Base-by-base conservation (phyloP, 2,113 vertebrate genomes). In the Hypomesus transpacificus region DNA sequence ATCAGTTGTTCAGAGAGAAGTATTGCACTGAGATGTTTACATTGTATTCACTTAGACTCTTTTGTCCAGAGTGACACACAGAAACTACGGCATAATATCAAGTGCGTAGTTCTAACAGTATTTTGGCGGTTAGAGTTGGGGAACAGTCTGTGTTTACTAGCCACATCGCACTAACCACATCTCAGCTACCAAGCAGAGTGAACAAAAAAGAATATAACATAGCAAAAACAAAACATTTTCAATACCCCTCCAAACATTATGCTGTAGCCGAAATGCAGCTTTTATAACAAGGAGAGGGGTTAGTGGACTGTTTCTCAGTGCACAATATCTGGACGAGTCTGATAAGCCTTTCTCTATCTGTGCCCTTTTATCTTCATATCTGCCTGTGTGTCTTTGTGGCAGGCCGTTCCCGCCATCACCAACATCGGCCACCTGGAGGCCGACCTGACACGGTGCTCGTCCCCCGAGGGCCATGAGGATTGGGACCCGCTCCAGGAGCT, bases 401-500 rank as follows among this genome's bases (percentile, higher is more conserved):
- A 91, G 91, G 87, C 73, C 22, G 14, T 59, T 50, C 85, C 81
- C 0, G 70, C 67, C 52, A 88, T 85, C 53, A 86, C 88, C 77
- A 75, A 89, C 73, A 90, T 97, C 14, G 88, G 90, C 2, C 94
- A 98, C 82, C 86, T 96, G 86, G 95, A 98, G 74, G 89, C 89
- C 0, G 80, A 86, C 64, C 82, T 87, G 66, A 82, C 69, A 39
- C 69, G 81, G 65, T 86, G 92, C 21, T 46, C 0, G 0, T 0
- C 0, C 3, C 0, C 87, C 86, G 76, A 76, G 26, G 77, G 13
- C 0, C 74, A 0, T 14, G 76, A 0, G 0, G 80, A 2, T 26
- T 89, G 70, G 0, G 93, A 92, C 0, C 92, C 89, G 46, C 84
- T 98, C 53, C 93, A 75, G 73, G 95, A 92, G 1, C 87, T 97